Base-by-base conservation (phyloP, 2,888 invertebrate species). In the Eucriotettix oculatus region DNA sequence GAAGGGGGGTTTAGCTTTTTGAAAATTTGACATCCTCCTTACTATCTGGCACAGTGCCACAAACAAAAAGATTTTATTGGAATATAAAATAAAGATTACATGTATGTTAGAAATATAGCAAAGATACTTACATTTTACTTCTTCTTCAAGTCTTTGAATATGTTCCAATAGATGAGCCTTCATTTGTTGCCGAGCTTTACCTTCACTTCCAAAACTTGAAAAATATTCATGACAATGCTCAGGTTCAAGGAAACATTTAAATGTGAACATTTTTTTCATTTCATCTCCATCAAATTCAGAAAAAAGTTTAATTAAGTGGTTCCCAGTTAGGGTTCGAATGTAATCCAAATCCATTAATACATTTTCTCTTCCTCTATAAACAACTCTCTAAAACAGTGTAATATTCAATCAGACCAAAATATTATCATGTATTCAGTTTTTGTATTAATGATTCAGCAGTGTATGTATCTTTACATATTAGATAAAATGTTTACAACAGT, bases 161-260 rank as follows among this genome's bases (percentile, higher is more conserved):
- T 80, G 80, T 57, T 74, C 71, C 9, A 70, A 68, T 29, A 80
- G 69, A 67, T 80, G 79, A 5, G 70, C 69, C 65, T 75, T 76
- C 67, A 79, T 76, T 42, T 73, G 74, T 64, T 72, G 70, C 64
- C 76, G 71, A 1, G 79, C 79, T 66, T 72, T 74, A 54, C 70
- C 72, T 68, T 80, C 80, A 66, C 77, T 79, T 1, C 79, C 79
- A 70, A 79, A 80, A 68, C 79, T 79, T 16, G 74, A 75, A 66
- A 74, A 78, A 42, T 70, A 73, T 62, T 75, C 72, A 17, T 70
- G 68, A 63, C 79, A 79, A 57, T 68, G 67, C 40, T 72, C 73
- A 12, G 77, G 74, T 57, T 78, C 70, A 60, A 80, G 69, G 42
- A 71, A 72, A 66, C 79, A 80, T 1, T 72, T 72, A 64, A 74